Percentiles rank a stretch among this genome's conserved stretches.
These are phyloP conservation scores for Ceraclea dissimilis DNA, from an alignment of 2,888 invertebrate genomes.

Conservation along the genomic window DNA sequence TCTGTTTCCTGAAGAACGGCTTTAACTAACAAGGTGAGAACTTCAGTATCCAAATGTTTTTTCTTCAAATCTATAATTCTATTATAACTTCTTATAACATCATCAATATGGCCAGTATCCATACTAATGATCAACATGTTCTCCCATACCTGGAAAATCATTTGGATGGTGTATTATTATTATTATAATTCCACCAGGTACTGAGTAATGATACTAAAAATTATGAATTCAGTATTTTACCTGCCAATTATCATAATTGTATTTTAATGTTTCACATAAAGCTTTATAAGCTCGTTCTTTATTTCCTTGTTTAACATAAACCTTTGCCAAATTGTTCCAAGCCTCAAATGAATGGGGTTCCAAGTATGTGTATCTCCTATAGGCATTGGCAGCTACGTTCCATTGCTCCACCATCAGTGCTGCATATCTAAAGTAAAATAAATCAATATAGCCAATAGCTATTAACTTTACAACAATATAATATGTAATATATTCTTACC, in stretches of 20 bases:
- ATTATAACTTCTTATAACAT: slow-evolving; percentile 78
- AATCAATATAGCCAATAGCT: neutral
- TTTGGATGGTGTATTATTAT: no score
- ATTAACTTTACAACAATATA: no score
- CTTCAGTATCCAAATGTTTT: slow-evolving; percentile 69
- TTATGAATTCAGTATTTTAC: slow-evolving; percentile 34
- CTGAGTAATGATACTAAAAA: no score
- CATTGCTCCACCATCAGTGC: slow-evolving; percentile 72
- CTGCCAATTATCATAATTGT: slow-evolving; percentile 91
- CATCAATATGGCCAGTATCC: slow-evolving; percentile 79
- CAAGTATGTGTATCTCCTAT: slow-evolving; percentile 78
- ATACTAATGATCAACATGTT: slow-evolving; percentile 84
- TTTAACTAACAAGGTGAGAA: slow-evolving; percentile 63
- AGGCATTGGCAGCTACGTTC: slow-evolving; percentile 76
- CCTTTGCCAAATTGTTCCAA: slow-evolving; percentile 96
- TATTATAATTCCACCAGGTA: no score
- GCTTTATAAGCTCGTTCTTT: slow-evolving; percentile 79
- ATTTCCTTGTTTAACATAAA: slow-evolving; percentile 80
- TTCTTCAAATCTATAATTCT: slow-evolving; percentile 78
- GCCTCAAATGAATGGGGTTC: slow-evolving; percentile 89
- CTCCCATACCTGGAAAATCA: slow-evolving; percentile 66
- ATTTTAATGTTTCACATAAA: slow-evolving; percentile 81
- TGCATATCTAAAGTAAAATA: slow-evolving; percentile 50
- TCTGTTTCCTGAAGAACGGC: slow-evolving; percentile 57
- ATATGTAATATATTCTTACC: slow-evolving; percentile 33